Evolutionary conservation across 2,113 vertebrate species (phyloP).

Genomic region (Notarius quadriscutis): DNA sequence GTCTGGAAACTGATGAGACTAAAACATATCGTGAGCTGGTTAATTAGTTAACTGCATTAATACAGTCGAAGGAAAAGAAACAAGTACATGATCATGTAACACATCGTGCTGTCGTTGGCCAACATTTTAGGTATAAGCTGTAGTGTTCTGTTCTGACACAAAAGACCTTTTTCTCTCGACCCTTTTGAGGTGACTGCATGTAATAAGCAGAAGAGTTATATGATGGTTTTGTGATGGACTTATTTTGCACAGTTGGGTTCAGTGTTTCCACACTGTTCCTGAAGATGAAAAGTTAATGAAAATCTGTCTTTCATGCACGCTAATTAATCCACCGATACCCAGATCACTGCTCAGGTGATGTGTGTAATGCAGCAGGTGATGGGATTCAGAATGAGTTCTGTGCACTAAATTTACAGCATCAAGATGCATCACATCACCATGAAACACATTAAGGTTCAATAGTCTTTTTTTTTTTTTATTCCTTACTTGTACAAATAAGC

Average conservation of each 20-base stretch:
- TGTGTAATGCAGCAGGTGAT: not conserved
- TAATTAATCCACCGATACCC: not conserved
- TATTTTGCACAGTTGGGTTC: not conserved
- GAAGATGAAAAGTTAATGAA: not conserved
- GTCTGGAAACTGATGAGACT: not conserved
- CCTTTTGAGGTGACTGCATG: not conserved
- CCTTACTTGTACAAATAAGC: not conserved
- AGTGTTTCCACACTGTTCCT: not conserved
- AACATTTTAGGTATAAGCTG: not conserved
- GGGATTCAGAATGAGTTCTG: not conserved
- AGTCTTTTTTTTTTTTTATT: not conserved
- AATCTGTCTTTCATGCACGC: not conserved
- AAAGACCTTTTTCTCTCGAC: not conserved
- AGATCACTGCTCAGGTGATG: not conserved
- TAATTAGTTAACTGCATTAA: not conserved
- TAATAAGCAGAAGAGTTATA: not conserved
- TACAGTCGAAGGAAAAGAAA: not conserved
- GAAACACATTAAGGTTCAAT: not conserved
- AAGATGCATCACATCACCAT: not conserved
- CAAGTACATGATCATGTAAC: not conserved
- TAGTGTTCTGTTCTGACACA: not conserved
- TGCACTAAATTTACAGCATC: not conserved
- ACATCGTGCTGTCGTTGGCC: not conserved
- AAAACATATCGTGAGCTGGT: not conserved
- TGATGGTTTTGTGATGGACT: not conserved